A percentile compares a stretch with the other conserved stretches of the same genome.
Evolutionary conservation across 2,888 invertebrate species (phyloP).

Genomic region (Tipula vernalis): DNA sequence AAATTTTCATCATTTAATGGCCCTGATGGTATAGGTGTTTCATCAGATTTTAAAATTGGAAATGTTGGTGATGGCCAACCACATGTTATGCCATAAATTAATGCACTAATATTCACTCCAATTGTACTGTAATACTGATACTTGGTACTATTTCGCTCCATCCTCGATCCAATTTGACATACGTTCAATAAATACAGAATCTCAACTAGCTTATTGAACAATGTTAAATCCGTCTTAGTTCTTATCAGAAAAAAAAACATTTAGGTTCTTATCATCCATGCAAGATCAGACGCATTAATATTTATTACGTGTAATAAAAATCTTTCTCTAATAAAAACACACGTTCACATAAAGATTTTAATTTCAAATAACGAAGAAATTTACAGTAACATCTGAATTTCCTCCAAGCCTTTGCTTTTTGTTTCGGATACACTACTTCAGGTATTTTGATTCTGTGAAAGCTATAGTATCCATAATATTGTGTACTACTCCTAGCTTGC

Average conservation of each 20-base stretch:
- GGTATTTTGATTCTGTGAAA: too few species aligned
- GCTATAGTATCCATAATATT: too few species aligned
- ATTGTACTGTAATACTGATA: slow-evolving; percentile 13
- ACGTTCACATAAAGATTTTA: not conserved
- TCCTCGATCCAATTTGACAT: not conserved
- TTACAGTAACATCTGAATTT: not conserved
- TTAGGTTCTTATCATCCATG: too few species aligned
- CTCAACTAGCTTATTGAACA: not conserved
- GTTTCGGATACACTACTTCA: slow-evolving; percentile 20
- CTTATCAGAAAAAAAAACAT: not conserved
- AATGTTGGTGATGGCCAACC: slow-evolving; percentile 33
- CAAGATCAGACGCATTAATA: too few species aligned
- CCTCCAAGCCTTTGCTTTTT: slow-evolving; percentile 21
- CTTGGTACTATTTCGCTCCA: not conserved
- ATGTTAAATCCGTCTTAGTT: not conserved
- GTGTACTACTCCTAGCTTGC: too few species aligned
- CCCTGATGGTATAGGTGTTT: slow-evolving; percentile 26
- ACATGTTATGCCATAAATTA: not conserved
- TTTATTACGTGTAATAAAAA: not conserved
- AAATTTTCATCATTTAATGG: slow-evolving; percentile 24
- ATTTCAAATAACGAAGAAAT: too few species aligned
- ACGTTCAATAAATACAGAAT: not conserved
- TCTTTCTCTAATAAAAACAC: not conserved
- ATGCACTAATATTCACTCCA: not conserved
- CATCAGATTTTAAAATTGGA: slow-evolving; percentile 23